Evolutionary conservation across 2,797 vertebrate genomes (phyloP).

Genomic region (Geotrypetes seraphini): DNA sequence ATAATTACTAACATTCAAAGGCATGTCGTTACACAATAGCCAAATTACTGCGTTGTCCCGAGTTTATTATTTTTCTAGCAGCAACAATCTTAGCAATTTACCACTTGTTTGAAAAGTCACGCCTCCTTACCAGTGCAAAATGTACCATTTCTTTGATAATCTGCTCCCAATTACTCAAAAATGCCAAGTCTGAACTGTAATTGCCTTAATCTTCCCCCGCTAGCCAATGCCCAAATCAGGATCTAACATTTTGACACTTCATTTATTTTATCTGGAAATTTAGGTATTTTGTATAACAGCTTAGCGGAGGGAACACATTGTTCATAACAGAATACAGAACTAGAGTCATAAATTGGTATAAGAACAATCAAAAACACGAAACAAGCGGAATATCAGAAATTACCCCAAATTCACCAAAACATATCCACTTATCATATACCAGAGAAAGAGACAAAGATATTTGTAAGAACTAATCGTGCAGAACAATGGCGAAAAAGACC

Average conservation of each 20-base stretch:
- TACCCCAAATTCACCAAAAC: too few relatives aligned
- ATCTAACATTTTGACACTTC: constrained; percentile 56
- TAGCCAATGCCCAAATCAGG: constrained; percentile 55
- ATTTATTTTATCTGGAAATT: constrained; percentile 73
- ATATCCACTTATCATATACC: too few relatives aligned
- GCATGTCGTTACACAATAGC: too few relatives aligned
- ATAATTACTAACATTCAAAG: too few relatives aligned
- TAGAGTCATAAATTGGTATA: background rate
- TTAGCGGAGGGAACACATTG: background rate
- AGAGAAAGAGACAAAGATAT: too few relatives aligned
- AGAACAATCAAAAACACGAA: too few relatives aligned
- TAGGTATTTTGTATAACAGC: constrained; percentile 48
- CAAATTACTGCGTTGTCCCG: background rate
- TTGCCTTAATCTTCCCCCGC: constrained; percentile 53
- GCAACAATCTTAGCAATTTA: background rate
- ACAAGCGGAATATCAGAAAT: too few relatives aligned
- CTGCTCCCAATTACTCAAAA: constrained; percentile 73
- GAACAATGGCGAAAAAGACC: too few relatives aligned
- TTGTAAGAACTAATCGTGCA: too few relatives aligned
- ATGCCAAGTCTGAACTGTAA: constrained; percentile 62
- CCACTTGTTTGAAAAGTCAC: background rate
- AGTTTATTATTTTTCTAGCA: constrained; percentile 1
- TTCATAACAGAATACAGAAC: constrained; percentile 30
- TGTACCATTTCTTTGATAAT: constrained; percentile 45
- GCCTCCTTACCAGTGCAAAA: constrained; percentile 7